phyloP scores from a whole-genome alignment of 2,888 invertebrate genomes.

The Encarsia formosa region DNA sequence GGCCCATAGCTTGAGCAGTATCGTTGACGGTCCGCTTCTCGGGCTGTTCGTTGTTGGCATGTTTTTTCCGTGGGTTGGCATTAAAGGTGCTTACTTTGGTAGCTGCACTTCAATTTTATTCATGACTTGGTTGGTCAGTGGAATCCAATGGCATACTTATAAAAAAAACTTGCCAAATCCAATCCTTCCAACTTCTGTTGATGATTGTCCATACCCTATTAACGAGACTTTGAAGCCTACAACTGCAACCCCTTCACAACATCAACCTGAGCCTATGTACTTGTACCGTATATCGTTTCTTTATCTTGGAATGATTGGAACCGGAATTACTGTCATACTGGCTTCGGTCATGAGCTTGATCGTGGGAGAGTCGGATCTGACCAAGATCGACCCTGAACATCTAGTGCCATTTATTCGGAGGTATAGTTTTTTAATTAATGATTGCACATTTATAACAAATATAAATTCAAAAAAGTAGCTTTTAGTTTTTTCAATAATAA shows the following conservation, averaged over 20 bases:
- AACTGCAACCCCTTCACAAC: not conserved
- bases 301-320: constrained; percentile 64
- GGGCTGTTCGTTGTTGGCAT: constrained; percentile 68
- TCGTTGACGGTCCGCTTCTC: constrained; percentile 65
- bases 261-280: constrained; percentile 43
- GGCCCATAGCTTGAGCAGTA: constrained; percentile 59
- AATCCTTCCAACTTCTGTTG: constrained; percentile 31
- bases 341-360: constrained; percentile 61
- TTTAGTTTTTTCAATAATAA: no score
- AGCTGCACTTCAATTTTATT: constrained; percentile 39
- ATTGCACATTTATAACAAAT: no score
- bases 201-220: constrained; percentile 31
- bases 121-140: constrained; percentile 39
- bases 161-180: constrained; percentile 30
- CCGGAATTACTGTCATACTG: constrained; percentile 54
- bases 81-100: constrained; percentile 58
- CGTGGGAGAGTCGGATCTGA: constrained; percentile 54
- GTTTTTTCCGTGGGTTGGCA: constrained; percentile 59
- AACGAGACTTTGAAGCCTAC: constrained; percentile 29
- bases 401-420: constrained; percentile 58
- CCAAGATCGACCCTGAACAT: constrained; percentile 58
- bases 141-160: constrained; percentile 37
- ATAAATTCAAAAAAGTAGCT: no score
- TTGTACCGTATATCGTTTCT: constrained; percentile 65
- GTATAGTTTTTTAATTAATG: no score